Conservation (phyloP, 2,113 vertebrate species). For the western clawed frog (Xenopus tropicalis) region UCB_Xtro_10.0 CM004448.2:2420001-2420500, state of each 20-base stretch:
- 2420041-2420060: conserved; percentile 79
- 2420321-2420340: too few species aligned
- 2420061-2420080: conserved; percentile 82
- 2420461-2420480: conserved; percentile 60
- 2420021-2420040: conserved; percentile 79
- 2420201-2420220: too few species aligned
- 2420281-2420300: too few species aligned
- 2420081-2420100: conserved; percentile 71
- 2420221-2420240: too few species aligned
- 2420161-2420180: too few species aligned
- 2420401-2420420: conserved; percentile 64
- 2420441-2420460: conserved; percentile 71
- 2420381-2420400: neutral
- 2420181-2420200: too few species aligned
- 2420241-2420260: too few species aligned
- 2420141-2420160: conserved; percentile 59
- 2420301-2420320: too few species aligned
- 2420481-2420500: too few species aligned
- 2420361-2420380: too few species aligned
- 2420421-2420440: conserved; percentile 79
- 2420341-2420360: too few species aligned
- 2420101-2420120: conserved; percentile 83
- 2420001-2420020: neutral
- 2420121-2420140: conserved; percentile 72
- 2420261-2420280: too few species aligned